A percentile compares a stretch with the other conserved stretches of the same genome.
These are phyloP conservation scores for Centruroides sculpturatus DNA, from an alignment of 1,140 invertebrate genomes.

Conservation along the genomic window DNA sequence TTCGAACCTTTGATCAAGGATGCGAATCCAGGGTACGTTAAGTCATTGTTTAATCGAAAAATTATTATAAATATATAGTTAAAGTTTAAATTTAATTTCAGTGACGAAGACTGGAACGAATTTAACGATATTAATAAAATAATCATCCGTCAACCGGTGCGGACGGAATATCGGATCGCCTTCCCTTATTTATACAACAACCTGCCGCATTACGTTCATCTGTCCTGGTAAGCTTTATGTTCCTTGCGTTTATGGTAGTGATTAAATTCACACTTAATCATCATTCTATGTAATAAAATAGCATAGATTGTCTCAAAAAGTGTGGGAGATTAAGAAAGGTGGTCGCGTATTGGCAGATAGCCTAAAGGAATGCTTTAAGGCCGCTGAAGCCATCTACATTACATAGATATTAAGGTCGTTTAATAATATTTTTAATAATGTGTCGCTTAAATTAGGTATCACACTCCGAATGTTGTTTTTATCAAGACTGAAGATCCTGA, in stretches of 20 bases:
- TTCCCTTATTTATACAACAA: constrained; percentile 99
- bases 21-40: constrained; percentile 66
- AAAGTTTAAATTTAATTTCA: constrained; percentile 27
- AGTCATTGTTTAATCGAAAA: not conserved
- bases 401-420: no score
- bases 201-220: constrained; percentile 78
- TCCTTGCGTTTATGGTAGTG: not conserved
- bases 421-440: constrained; percentile 24
- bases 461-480: constrained; percentile 96
- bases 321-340: no score
- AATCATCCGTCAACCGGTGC: constrained; percentile 93
- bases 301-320: no score
- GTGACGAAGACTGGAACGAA: constrained; percentile 99
- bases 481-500: constrained; percentile 99
- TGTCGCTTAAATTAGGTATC: constrained; percentile 56
- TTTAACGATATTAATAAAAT: constrained; percentile 99
- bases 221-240: constrained; percentile 62
- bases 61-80: constrained; percentile 3
- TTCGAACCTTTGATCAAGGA: constrained; percentile 99
- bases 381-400: no score
- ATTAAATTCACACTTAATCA: not conserved
- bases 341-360: no score
- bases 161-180: constrained; percentile 97
- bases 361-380: no score
- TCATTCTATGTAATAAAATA: no score